Conservation (phyloP, 1,140 invertebrate genomes). For the Microplitis mediator region DNA sequence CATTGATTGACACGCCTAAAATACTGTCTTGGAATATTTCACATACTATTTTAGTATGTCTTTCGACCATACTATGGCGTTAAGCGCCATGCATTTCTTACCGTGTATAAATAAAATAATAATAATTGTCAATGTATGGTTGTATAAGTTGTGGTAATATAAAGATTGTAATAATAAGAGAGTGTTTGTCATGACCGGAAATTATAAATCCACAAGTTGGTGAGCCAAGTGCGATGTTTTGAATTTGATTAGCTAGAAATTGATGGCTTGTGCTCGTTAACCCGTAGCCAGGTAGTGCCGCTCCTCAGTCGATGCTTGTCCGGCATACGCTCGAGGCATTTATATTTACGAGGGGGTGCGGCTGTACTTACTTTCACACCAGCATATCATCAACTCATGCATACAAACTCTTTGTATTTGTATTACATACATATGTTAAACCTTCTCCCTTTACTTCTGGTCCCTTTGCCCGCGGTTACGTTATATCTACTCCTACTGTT, state of each 20-base stretch:
- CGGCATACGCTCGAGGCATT: conserved; percentile 6
- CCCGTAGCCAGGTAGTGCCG: background rate
- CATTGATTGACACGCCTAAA: too few species aligned
- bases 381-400: conserved; percentile 5
- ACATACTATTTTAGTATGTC: too few species aligned
- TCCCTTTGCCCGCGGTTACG: background rate
- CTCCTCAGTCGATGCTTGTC: conserved; percentile 22
- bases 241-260: conserved; percentile 29
- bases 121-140: too few species aligned
- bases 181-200: conserved; percentile 7
- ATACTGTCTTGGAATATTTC: too few species aligned
- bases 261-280: conserved; percentile 28
- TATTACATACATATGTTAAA: too few species aligned
- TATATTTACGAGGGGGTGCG: conserved; percentile 28
- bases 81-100: too few species aligned
- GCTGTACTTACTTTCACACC: conserved; percentile 19
- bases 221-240: conserved; percentile 16
- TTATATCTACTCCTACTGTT: conserved; percentile 5
- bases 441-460: too few species aligned
- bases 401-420: background rate
- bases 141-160: too few species aligned
- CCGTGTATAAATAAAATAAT: too few species aligned
- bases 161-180: background rate
- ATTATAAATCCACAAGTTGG: conserved; percentile 17
- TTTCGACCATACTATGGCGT: too few species aligned